Percentiles rank a stretch among this genome's conserved stretches.
Conservation (phyloP, 2,113 vertebrate genomes). For the Macquaria australasica region DNA sequence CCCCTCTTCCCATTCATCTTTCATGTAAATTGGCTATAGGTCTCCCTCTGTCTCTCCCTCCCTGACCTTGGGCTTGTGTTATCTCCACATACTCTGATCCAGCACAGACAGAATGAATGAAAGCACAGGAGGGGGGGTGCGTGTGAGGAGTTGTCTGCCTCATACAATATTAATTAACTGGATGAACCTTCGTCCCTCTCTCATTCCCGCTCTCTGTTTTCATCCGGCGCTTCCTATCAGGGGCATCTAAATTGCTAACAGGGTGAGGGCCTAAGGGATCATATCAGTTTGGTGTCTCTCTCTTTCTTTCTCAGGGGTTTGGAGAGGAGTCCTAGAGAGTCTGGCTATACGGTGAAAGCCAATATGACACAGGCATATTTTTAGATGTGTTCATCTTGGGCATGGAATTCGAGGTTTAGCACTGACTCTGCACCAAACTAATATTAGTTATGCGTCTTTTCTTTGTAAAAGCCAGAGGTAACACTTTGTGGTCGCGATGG, state of each 20-base stretch:
- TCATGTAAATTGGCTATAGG: slow-evolving; percentile 85
- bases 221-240: slow-evolving; percentile 44
- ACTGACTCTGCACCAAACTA: background rate
- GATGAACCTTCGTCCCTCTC: slow-evolving; percentile 46
- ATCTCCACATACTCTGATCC: slow-evolving; percentile 79
- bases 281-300: slow-evolving; percentile 42
- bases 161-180: slow-evolving; percentile 77
- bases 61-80: slow-evolving; percentile 84
- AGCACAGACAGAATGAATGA: slow-evolving; percentile 66
- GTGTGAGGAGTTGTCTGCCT: slow-evolving; percentile 44
- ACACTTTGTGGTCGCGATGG: background rate
- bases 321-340: slow-evolving; percentile 16
- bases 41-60: slow-evolving; percentile 72
- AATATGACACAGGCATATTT: background rate
- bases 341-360: slow-evolving; percentile 19
- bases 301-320: slow-evolving; percentile 30
- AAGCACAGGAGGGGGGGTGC: slow-evolving; percentile 47
- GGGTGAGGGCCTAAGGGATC: slow-evolving; percentile 44
- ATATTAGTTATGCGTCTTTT: background rate
- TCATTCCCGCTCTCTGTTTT: slow-evolving; percentile 43
- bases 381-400: background rate
- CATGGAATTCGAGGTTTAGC: background rate
- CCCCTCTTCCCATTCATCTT: slow-evolving; percentile 79
- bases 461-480: background rate
- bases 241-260: slow-evolving; percentile 63